Conservation (phyloP, 1,140 invertebrate species). For the Lepidotrigona ventralis region DNA sequence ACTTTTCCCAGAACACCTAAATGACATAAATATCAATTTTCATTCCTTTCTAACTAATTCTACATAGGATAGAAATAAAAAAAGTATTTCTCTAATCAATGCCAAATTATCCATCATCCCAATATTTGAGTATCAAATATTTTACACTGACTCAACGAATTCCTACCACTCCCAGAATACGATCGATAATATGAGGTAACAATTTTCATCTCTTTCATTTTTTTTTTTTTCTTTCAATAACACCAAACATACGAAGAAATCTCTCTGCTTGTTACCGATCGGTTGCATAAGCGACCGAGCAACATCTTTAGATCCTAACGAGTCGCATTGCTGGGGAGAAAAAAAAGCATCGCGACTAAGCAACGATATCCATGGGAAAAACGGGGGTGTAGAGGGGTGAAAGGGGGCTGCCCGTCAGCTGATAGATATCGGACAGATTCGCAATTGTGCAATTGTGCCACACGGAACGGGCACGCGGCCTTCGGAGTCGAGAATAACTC, state of each 20-base stretch:
- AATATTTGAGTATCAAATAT: background rate
- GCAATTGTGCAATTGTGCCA: conserved; percentile 36
- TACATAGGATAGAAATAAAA: too few species aligned
- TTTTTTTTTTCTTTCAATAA: background rate
- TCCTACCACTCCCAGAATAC: background rate
- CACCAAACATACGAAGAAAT: conserved; percentile 9
- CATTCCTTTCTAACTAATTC: too few species aligned
- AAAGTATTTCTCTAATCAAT: too few species aligned
- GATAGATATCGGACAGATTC: conserved; percentile 59
- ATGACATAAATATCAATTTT: too few species aligned
- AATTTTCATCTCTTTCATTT: background rate
- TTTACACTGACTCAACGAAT: background rate
- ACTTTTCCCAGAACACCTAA: too few species aligned
- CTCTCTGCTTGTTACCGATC: conserved; percentile 30
- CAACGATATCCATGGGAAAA: conserved; percentile 41
- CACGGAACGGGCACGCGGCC: conserved; percentile 59
- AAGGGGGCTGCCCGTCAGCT: conserved; percentile 11
- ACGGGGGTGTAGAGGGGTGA: background rate
- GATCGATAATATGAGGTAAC: background rate
- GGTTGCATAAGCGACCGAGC: conserved; percentile 38
- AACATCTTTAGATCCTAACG: conserved; percentile 58
- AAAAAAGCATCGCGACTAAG: background rate
- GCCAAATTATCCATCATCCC: too few species aligned
- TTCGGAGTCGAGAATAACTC: conserved; percentile 64
- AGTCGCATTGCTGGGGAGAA: conserved; percentile 16